Evolutionary conservation across 2,113 vertebrate genomes (phyloP), one percentile per base, ranked within the genome.

Genomic region (Pseudorasbora parva): DNA sequence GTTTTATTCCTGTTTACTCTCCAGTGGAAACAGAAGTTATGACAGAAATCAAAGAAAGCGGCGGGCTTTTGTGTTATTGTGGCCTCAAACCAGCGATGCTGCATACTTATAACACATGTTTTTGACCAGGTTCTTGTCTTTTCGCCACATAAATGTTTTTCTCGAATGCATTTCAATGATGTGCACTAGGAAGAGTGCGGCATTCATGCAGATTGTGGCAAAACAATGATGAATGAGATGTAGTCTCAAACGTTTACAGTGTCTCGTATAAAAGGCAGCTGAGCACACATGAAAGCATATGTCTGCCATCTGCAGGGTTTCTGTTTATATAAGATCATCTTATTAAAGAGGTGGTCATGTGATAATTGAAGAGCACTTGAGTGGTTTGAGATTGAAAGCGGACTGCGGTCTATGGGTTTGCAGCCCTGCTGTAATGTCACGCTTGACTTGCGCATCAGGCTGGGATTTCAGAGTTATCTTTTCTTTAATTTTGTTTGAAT

Each of bases 1-100:
- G 76, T 60, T 37, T 41, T 78, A 78, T 78, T 78, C 45, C 54
- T 78, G 75, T 78, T 23, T 33, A 37, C 56, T 78, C 75, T 78
- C 75, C 54, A 43, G 56, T 78, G 56, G 76, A 60, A 78, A 78
- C 56, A 37, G 56, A 78, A 62, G 76, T 78, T 23, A 60, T 25
- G 75, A 59, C 54, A 17, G 33, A n/a, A 60, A 43, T 78, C 75
- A 59, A 77, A 77, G 54, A 60, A 4, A 2, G 10, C 7, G 54
- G 49, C 7, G 3, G 0, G 11, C 75, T 15, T 78, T 9, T 60
- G 33, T 56, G 73, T 37, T 56, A 30, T 33, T 56, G 51, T 1
- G 27, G 75, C 11, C 6, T 71, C 57, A 77, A 59, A 43, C 49
- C 17, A 76, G 27, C 27, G 5, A 21, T 21, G 73, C 25, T 45